These are phyloP conservation scores for Rhodeus uyekii DNA, from an alignment of 2,797 vertebrate genomes.

Conservation along the genomic window DNA sequence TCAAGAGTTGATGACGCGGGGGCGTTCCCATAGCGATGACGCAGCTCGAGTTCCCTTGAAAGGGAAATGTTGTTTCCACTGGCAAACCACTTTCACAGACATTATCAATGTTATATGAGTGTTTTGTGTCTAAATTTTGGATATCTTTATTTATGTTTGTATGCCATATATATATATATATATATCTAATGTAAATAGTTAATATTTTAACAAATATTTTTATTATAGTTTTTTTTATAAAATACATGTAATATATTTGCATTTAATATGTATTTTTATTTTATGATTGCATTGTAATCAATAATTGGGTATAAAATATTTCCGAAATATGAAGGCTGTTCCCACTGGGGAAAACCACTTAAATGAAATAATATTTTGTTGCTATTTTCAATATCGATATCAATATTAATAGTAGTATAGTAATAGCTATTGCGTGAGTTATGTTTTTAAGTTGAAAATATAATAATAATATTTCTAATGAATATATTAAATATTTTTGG, in stretches of 20 bases:
- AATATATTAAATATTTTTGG: neutral
- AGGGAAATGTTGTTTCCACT: neutral
- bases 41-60: too few species aligned
- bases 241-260: neutral
- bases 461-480: neutral
- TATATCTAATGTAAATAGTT: too few species aligned
- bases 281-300: too few species aligned
- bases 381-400: neutral
- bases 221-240: too few species aligned
- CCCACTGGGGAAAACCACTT: neutral
- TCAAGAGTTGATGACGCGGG: too few species aligned
- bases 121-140: neutral
- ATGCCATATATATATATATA: too few species aligned
- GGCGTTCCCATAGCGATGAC: too few species aligned
- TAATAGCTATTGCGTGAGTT: neutral
- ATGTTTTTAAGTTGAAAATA: neutral
- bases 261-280: neutral
- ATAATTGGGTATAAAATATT: neutral
- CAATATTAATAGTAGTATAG: neutral
- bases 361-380: neutral
- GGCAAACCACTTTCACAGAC: neutral
- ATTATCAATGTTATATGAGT: neutral
- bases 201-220: too few species aligned
- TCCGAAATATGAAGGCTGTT: neutral
- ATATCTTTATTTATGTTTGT: neutral